Evolutionary conservation across 1,140 invertebrate species (phyloP).

Genomic region (Drosophila insularis): DNA sequence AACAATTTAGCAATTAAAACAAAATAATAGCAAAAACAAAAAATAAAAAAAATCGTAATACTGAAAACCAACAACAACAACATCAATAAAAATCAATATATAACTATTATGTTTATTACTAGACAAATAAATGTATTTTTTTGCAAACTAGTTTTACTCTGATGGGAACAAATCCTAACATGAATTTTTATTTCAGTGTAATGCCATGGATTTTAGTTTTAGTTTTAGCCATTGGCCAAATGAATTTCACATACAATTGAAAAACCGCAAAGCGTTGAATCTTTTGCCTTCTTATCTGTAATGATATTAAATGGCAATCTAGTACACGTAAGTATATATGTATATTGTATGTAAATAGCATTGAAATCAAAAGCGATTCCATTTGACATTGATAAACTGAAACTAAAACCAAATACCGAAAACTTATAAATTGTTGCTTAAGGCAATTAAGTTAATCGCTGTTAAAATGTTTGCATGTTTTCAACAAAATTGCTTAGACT

Average conservation of each 20-base stretch:
- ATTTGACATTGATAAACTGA: conserved; percentile 56
- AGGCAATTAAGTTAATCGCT: conserved; percentile 66
- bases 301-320: conserved; percentile 36
- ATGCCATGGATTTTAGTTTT: no score
- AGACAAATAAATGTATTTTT: conserved; percentile 77
- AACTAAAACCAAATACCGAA: conserved; percentile 15
- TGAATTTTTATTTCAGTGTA: no score
- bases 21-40: conserved; percentile 38
- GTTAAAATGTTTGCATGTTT: conserved; percentile 3
- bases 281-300: neutral
- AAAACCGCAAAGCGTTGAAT: neutral
- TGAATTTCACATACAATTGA: neutral
- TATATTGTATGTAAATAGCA: no score
- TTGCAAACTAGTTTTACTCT: conserved; percentile 51
- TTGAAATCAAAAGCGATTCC: conserved; percentile 24
- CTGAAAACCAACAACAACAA: conserved; percentile 24
- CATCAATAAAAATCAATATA: conserved; percentile 58
- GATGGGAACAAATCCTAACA: neutral
- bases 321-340: conserved; percentile 39
- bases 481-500: conserved; percentile 44
- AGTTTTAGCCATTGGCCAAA: neutral
- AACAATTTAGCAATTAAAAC: neutral
- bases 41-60: conserved; percentile 30
- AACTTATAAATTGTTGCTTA: conserved; percentile 45
- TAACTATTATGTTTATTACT: conserved; percentile 72